Percentiles rank a stretch among this genome's conserved stretches.
These are phyloP conservation scores for Flexamia atlantica DNA, from an alignment of 2,888 invertebrate species.

Conservation along the genomic window DNA sequence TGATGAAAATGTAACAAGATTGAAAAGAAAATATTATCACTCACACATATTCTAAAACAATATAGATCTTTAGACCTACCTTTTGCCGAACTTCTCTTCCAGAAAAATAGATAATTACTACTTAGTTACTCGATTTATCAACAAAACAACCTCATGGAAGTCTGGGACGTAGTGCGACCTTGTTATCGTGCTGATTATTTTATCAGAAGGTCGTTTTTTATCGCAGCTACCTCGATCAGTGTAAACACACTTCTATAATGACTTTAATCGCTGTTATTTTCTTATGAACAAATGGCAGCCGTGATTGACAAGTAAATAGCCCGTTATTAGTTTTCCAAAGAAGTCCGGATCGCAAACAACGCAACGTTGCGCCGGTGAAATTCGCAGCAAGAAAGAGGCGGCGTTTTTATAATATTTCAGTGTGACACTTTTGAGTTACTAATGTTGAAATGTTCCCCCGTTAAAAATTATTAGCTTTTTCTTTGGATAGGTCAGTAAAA, in stretches of 20 bases:
- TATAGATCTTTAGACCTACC: too few relatives aligned
- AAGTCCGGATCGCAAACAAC: background rate
- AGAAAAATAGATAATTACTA: background rate
- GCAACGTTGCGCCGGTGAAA: too few relatives aligned
- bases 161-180: background rate
- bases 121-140: background rate
- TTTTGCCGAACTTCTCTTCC: too few relatives aligned
- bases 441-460: too few relatives aligned
- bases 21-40: too few relatives aligned
- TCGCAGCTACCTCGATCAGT: background rate
- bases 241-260: conserved; percentile 43
- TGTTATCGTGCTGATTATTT: conserved; percentile 25
- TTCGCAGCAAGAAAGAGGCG: too few relatives aligned
- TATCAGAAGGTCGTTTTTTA: conserved; percentile 44
- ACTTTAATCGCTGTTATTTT: conserved; percentile 48
- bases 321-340: conserved; percentile 21
- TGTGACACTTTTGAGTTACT: background rate
- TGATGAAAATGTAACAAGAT: too few relatives aligned
- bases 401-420: too few relatives aligned
- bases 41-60: too few relatives aligned
- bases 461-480: too few relatives aligned
- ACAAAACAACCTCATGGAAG: conserved; percentile 8
- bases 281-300: conserved; percentile 37
- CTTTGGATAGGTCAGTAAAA: too few relatives aligned
- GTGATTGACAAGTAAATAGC: conserved; percentile 46